These are phyloP conservation scores for Clistopyga incitator DNA, from an alignment of 2,888 invertebrate genomes.

Conservation along the genomic window DNA sequence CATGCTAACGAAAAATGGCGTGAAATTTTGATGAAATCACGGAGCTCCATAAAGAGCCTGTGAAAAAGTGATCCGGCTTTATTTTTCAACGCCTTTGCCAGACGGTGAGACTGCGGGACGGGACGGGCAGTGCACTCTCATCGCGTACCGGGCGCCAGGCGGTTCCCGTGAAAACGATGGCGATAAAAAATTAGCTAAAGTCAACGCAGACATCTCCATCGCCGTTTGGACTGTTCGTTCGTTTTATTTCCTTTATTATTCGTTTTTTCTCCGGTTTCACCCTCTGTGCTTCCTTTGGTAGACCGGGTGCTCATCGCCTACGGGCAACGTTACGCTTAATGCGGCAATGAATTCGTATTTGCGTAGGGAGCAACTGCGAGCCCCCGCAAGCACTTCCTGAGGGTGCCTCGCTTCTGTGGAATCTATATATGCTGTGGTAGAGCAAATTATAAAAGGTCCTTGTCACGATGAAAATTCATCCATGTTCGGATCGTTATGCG, in stretches of 20 bases:
- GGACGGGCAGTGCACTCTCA: constrained; percentile 26
- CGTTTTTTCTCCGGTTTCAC: constrained; percentile 21
- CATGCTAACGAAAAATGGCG: neutral
- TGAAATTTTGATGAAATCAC: neutral
- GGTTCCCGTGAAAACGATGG: constrained; percentile 54
- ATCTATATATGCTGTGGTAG: neutral
- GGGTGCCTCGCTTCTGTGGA: constrained; percentile 12
- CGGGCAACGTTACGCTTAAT: constrained; percentile 72
- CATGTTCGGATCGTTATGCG: constrained; percentile 16
- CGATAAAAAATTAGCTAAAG: constrained; percentile 68
- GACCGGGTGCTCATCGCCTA: constrained; percentile 21
- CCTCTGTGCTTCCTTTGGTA: constrained; percentile 38
- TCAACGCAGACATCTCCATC: constrained; percentile 72
- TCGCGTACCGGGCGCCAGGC: constrained; percentile 31
- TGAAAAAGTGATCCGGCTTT: constrained; percentile 37
- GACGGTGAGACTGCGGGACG: constrained; percentile 30
- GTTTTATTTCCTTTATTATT: constrained; percentile 53
- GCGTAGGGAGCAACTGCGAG: constrained; percentile 69
- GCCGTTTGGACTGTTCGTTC: constrained; percentile 67
- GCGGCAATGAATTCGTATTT: constrained; percentile 78
- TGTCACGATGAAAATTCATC: constrained; percentile 44
- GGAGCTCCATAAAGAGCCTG: constrained; percentile 9
- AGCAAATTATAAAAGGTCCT: constrained; percentile 35
- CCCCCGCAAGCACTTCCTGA: constrained; percentile 2
- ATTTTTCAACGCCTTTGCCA: constrained; percentile 53